These are phyloP conservation scores for Atta texana DNA, from an alignment of 1,140 invertebrate species.

Conservation along the genomic window DNA sequence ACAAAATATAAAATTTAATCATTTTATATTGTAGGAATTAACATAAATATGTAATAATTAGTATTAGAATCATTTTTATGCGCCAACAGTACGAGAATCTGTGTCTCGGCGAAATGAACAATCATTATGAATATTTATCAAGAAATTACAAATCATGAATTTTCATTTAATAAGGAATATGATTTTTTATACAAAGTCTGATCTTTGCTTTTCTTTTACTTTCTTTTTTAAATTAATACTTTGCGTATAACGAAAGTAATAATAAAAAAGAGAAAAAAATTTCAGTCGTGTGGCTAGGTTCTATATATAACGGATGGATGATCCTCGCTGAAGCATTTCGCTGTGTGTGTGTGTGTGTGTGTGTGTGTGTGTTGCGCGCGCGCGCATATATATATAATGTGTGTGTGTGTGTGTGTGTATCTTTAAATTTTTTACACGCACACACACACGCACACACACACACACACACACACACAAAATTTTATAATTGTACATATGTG, in stretches of 20 bases:
- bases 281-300: not conserved
- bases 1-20: slow-evolving; percentile 49
- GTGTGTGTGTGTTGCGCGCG: no score
- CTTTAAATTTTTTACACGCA: not conserved
- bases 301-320: slow-evolving; percentile 1
- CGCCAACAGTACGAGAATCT: not conserved
- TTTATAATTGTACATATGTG: not conserved
- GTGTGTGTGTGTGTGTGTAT: no score
- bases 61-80: slow-evolving; percentile 15
- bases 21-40: slow-evolving; percentile 18
- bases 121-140: not conserved
- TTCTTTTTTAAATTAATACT: not conserved
- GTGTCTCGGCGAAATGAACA: not conserved
- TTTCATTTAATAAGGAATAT: not conserved
- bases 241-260: not conserved
- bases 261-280: slow-evolving; percentile 33
- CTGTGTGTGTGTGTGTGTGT: not conserved
- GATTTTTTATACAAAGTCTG: not conserved
- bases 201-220: slow-evolving; percentile 11
- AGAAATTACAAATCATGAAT: not conserved
- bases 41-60: slow-evolving; percentile 32
- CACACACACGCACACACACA: no score
- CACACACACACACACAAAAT: no score
- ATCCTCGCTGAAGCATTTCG: not conserved
- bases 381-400: no score